phyloP scores from a whole-genome alignment of 2,888 invertebrate species.

The Ecliptopera silaceata region DNA sequence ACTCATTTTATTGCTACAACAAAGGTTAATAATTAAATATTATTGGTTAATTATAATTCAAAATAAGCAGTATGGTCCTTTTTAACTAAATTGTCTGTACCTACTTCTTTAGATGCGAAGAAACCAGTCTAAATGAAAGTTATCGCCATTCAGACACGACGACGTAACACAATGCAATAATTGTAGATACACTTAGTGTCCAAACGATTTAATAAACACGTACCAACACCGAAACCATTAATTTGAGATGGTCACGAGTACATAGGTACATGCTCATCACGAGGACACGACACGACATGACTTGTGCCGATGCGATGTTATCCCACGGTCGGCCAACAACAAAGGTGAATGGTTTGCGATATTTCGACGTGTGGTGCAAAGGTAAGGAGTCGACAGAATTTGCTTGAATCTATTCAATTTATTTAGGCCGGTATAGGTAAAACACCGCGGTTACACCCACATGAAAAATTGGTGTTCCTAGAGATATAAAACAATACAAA shows the following conservation, averaged over 20 bases:
- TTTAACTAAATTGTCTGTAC: too few species aligned
- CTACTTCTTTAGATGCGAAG: neutral
- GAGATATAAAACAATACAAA: too few species aligned
- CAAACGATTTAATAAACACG: constrained; percentile 14
- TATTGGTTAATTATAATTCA: too few species aligned
- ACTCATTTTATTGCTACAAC: too few species aligned
- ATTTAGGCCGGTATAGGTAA: too few species aligned
- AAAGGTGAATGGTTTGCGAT: constrained; percentile 25
- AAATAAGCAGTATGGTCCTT: too few species aligned
- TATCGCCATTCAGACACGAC: neutral
- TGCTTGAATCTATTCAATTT: too few species aligned
- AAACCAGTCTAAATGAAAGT: neutral
- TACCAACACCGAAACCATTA: neutral
- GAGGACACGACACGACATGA: too few species aligned
- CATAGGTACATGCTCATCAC: constrained; percentile 14
- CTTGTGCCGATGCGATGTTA: constrained; percentile 12
- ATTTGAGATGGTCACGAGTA: constrained; percentile 19
- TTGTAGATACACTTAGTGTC: constrained; percentile 11
- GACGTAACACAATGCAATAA: neutral
- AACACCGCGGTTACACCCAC: too few species aligned
- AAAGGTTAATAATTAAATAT: too few species aligned
- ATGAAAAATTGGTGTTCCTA: too few species aligned
- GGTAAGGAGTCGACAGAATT: neutral
- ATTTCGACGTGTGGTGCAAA: constrained; percentile 10
- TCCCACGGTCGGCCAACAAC: constrained; percentile 23